A percentile compares a stretch with the other conserved stretches of the same genome.
phyloP scores from a whole-genome alignment of 2,888 invertebrate genomes.

The Dasypogon diadema region DNA sequence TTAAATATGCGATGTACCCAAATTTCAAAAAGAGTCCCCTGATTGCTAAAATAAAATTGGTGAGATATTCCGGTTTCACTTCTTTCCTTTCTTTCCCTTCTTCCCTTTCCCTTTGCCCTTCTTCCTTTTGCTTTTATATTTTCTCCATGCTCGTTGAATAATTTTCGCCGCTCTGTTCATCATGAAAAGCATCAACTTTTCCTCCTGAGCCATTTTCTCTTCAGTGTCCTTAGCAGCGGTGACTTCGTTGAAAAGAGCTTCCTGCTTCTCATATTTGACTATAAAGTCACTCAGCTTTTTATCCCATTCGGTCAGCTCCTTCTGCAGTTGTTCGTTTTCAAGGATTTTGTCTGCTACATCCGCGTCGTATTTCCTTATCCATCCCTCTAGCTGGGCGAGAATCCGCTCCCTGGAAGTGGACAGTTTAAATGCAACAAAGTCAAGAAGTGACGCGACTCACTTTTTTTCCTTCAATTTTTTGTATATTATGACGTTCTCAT shows the following conservation, averaged over 20 bases:
- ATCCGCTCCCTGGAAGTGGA: conserved; percentile 61
- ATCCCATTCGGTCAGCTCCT: conserved; percentile 58
- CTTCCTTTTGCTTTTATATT: conserved; percentile 23
- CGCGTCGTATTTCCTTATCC: conserved; percentile 64
- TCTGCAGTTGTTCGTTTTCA: conserved; percentile 61
- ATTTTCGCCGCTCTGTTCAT: conserved; percentile 64
- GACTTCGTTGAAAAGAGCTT: conserved; percentile 61
- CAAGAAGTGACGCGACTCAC: conserved; percentile 59
- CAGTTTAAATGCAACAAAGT: background rate
- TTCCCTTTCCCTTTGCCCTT: conserved; percentile 31
- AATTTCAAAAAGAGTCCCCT: no score
- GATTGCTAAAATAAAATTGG: background rate
- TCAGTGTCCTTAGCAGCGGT: conserved; percentile 59
- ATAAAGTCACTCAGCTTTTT: conserved; percentile 61
- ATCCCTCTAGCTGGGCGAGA: conserved; percentile 61
- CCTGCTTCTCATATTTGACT: conserved; percentile 60
- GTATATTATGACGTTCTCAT: conserved; percentile 59
- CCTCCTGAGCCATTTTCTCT: conserved; percentile 60
- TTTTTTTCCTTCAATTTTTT: conserved; percentile 62
- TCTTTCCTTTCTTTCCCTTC: conserved; percentile 21
- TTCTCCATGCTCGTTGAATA: conserved; percentile 64
- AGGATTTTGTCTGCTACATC: conserved; percentile 63
- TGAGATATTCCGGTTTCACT: background rate
- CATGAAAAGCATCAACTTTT: conserved; percentile 62
- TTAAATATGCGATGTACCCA: no score